Evolutionary conservation across 1,140 invertebrate species (phyloP).

Genomic region (Cyphomyrmex costatus): DNA sequence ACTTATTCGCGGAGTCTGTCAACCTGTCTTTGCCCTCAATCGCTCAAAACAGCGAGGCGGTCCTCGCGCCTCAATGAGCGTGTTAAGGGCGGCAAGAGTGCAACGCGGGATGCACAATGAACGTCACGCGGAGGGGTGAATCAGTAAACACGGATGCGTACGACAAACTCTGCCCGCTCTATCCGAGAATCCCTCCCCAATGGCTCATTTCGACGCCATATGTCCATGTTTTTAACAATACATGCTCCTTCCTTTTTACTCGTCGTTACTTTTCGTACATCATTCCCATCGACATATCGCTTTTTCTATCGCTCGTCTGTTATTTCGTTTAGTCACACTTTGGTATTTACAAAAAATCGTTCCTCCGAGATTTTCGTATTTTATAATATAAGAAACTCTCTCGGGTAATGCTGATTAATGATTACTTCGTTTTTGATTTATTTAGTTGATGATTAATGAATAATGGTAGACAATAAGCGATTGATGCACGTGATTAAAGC

Average conservation of each 20-base stretch:
- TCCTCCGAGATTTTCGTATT: constrained; percentile 2
- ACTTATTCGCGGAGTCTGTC: constrained; percentile 66
- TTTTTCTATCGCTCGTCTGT: constrained; percentile 26
- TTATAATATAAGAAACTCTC: background rate
- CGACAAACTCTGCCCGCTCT: constrained; percentile 50
- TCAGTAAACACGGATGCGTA: constrained; percentile 62
- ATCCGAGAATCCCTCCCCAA: constrained; percentile 52
- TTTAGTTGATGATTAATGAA: constrained; percentile 39
- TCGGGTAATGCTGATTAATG: constrained; percentile 42
- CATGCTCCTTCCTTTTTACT: constrained; percentile 35
- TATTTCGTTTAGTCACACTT: constrained; percentile 48
- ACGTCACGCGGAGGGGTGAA: constrained; percentile 53
- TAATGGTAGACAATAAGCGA: background rate
- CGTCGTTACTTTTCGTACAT: background rate
- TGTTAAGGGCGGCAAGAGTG: constrained; percentile 71
- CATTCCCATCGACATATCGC: background rate
- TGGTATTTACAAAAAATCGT: constrained; percentile 37
- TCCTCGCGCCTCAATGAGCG: constrained; percentile 64
- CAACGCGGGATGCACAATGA: constrained; percentile 70
- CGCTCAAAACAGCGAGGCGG: constrained; percentile 69
- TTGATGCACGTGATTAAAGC: constrained; percentile 14
- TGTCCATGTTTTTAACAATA: constrained; percentile 75
- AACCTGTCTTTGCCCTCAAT: constrained; percentile 75
- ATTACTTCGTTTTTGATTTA: constrained; percentile 13
- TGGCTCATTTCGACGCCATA: constrained; percentile 79